Percentiles rank a stretch among this genome's conserved stretches.
Evolutionary conservation across 2,888 invertebrate species (phyloP).

Genomic region (Nasonovia ribisnigri): DNA sequence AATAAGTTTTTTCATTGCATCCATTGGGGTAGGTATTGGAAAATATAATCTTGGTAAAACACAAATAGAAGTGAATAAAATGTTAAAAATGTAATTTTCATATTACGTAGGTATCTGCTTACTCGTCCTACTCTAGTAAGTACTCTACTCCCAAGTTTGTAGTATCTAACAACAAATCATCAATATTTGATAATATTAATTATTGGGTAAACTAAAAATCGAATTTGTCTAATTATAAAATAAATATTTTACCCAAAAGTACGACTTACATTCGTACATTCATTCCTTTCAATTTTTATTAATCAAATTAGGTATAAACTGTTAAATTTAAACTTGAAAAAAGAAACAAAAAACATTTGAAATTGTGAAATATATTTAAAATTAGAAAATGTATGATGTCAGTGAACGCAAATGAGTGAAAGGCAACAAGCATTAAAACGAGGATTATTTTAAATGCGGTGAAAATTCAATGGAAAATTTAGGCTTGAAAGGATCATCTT

Average conservation of each 20-base stretch:
- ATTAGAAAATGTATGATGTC: not conserved
- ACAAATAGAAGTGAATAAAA: not conserved
- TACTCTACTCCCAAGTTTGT: not conserved
- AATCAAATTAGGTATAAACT: not conserved
- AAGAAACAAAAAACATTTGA: not conserved
- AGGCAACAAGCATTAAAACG: not conserved
- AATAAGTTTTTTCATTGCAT: constrained; percentile 18
- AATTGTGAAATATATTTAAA: not conserved
- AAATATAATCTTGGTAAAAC: not conserved
- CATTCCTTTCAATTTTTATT: not conserved
- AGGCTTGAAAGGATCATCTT: not conserved
- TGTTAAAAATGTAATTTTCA: not conserved
- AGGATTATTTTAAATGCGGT: not conserved
- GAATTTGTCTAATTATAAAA: not conserved
- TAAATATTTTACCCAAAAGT: not conserved
- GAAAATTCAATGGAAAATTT: not conserved
- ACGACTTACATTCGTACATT: not conserved
- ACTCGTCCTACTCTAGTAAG: too few relatives aligned
- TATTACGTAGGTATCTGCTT: not conserved
- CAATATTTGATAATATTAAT: not conserved
- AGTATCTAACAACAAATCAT: not conserved
- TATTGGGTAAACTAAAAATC: not conserved
- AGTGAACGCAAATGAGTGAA: not conserved
- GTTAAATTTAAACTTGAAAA: constrained; percentile 18
- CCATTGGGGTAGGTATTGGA: not conserved